Evolutionary conservation across 30 jellyfish, hydroid and myxozoan genomes (phyloP), one percentile per base, ranked within the genome.

Genomic region (Sanderia malayensis): DNA sequence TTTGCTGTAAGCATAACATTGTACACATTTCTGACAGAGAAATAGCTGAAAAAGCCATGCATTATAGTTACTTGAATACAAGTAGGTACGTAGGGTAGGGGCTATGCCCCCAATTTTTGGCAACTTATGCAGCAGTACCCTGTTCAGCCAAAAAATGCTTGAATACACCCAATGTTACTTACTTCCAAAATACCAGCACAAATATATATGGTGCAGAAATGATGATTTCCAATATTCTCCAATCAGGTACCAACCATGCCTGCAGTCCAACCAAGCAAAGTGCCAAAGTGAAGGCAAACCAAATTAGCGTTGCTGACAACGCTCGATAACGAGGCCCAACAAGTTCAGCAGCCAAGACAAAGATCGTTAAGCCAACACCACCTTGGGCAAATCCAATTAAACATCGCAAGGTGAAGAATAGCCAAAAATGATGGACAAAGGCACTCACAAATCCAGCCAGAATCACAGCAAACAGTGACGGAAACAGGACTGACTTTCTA

Each of bases 311-410:
- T 22, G 95, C 98, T 0, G 98, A 76, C 65, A 83, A 41, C 4
- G 96, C 94, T 34, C 98, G 61, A 67, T 55, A 84, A 31, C 37
- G 61, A 2, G 96, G 96, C 10, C 98, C 98, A 34, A 92, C 96
- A 9, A 85, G 88, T 61, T 92, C 98, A 0, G 98, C 61, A 23
- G 96, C 96, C 88, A 92, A 22, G 41, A 92, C 96, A 59, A 79
- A 92, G 55, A 92, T 44, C 31, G 96, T 78, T 70, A 92, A 63
- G 19, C 93, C 95, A 55, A 92, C 84, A 6, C 98, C 98, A 20
- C 98, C 98, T 74, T 92, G 95, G 58, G 73, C 92, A 32, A 92
- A 72, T 29, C 98, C 98, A 78, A 79, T 84, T 21, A 77, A 10
- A 32, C 86, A 49, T 15, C 98, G 88, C 28, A 80, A 34, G 34